Evolutionary conservation across 2,113 vertebrate species (phyloP), one percentile per base, ranked within the genome.

Genomic region (Myanophis thanlyinensis): DNA sequence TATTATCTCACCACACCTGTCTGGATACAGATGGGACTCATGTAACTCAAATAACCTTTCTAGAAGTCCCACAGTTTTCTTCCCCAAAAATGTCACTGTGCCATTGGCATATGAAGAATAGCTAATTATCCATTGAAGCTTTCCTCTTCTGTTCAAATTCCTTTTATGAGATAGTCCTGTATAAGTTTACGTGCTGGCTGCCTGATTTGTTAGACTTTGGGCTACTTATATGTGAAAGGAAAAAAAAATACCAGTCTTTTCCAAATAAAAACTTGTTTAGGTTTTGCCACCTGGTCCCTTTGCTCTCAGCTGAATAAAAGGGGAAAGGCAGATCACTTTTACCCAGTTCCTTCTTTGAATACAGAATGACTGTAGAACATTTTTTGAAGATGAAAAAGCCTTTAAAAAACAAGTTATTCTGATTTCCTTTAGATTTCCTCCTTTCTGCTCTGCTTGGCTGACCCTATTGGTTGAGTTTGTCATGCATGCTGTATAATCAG

Each of bases 401-500:
- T 73, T 89, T 88, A 59, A 91, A 92, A 92, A 59, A 90, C 85
- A 93, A 88, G 94, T 96, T 93, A 93, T 91, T 49, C 90, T 85
- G 94, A 96, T 97, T 95, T 91, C 7, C 0, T 94, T 96, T 93
- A 11, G 30, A 67, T 93, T 92, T 89, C 90, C 54, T 15, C 11
- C 67, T 85, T 91, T 93, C 87, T 85, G 91, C 89, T 94, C 93
- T 88, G 89, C 94, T 90, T 90, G 48, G 88, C 85, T 0, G 0
- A 93, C 23, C 1, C 23, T 27, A 46, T 89, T 67, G 49, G 62
- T 40, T 84, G 85, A 48, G 52, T 85, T 89, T 94, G 94, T 95
- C 96, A 92, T 1, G 3, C 94, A 94, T 84, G 27, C 93, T 93
- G 89, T 94, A 88, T 90, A 94, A 93, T 91, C 90, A 94, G 95